A percentile compares a stretch with the other conserved stretches of the same genome.
These are phyloP conservation scores for Halyomorpha halys DNA, from an alignment of 1,140 invertebrate genomes.

Conservation along the genomic window DNA sequence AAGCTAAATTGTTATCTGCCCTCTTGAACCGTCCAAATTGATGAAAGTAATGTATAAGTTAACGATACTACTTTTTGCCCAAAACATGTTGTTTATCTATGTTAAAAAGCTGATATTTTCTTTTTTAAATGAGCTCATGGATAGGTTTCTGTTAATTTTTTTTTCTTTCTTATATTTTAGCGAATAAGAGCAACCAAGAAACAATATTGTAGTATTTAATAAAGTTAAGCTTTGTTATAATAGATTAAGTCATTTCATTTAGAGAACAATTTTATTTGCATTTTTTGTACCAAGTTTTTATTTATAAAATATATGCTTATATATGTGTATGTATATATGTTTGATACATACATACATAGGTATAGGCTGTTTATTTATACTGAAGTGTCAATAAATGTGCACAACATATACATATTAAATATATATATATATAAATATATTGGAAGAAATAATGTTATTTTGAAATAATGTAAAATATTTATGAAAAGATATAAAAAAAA, in stretches of 20 bases:
- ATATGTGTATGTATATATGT: conserved; percentile 3
- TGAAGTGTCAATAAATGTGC: conserved; percentile 16
- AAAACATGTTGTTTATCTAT: no score
- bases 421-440: conserved; percentile 6
- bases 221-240: conserved; percentile 8
- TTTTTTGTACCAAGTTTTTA: conserved; percentile 8
- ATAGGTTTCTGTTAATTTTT: no score
- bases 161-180: no score
- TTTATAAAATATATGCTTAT: conserved; percentile 2
- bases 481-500: conserved; percentile 8
- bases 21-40: conserved; percentile 10
- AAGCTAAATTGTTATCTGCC: neutral
- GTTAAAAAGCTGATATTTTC: no score
- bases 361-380: conserved; percentile 14
- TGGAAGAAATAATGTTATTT: conserved; percentile 9
- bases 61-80: no score
- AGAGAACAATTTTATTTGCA: conserved; percentile 6
- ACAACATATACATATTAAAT: conserved; percentile 5
- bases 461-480: conserved; percentile 16
- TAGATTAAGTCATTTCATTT: conserved; percentile 11
- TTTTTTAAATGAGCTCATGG: no score
- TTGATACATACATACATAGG: no score
- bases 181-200: no score
- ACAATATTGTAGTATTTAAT: neutral
- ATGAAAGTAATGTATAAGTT: no score